Conservation (phyloP, 2,888 invertebrate genomes). For the Nemotelus nigrinus region DNA sequence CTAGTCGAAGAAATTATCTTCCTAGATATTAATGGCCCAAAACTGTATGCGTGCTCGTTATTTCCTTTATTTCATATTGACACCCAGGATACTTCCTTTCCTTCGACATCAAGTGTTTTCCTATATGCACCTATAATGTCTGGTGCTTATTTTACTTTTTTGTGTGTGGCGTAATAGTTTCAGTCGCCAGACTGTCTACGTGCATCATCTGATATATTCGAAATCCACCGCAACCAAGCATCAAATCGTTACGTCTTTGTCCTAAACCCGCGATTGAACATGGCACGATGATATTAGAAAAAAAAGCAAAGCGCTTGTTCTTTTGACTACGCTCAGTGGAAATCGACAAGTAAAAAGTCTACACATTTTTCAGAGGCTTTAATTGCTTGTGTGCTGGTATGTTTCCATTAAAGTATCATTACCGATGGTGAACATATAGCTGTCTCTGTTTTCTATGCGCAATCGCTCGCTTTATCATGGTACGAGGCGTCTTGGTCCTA, state of each 20-base stretch:
- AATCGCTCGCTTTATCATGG: not conserved
- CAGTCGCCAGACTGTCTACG: constrained; percentile 43
- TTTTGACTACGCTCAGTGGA: constrained; percentile 11
- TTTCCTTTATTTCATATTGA: too few relatives aligned
- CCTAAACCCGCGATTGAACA: constrained; percentile 16
- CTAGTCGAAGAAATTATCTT: too few relatives aligned
- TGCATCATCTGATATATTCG: too few relatives aligned
- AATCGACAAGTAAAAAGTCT: constrained; percentile 25
- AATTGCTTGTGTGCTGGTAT: too few relatives aligned
- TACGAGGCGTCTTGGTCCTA: not conserved
- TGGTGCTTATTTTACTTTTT: too few relatives aligned
- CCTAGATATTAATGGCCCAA: too few relatives aligned
- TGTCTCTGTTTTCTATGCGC: not conserved
- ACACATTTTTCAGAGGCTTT: constrained; percentile 1
- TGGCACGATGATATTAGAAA: constrained; percentile 34
- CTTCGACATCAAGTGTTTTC: too few relatives aligned
- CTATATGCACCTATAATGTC: too few relatives aligned
- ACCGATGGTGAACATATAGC: not conserved
- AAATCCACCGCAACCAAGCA: too few relatives aligned
- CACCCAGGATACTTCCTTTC: too few relatives aligned
- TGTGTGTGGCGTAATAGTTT: not conserved
- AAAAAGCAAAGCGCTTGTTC: constrained; percentile 34
- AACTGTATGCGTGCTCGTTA: too few relatives aligned
- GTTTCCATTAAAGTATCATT: too few relatives aligned
- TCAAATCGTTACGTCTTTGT: not conserved